Conservation (phyloP, 2,888 invertebrate genomes). For the Ochropleura leucogaster region DNA sequence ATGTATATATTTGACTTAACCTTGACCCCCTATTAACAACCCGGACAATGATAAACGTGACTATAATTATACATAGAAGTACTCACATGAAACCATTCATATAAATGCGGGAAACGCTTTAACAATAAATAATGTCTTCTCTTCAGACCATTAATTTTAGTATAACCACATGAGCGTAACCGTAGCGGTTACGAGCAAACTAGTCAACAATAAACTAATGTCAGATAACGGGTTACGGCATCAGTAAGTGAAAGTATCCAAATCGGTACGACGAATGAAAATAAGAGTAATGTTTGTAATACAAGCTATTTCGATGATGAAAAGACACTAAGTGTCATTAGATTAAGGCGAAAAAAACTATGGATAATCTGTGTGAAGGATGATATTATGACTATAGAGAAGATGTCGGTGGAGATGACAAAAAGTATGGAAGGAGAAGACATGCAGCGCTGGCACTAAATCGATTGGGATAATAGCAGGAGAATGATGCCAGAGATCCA, state of each 20-base stretch:
- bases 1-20: neutral
- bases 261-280: slow-evolving; percentile 48
- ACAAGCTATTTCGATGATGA: neutral
- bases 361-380: neutral
- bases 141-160: neutral
- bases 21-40: neutral
- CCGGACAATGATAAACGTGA: neutral
- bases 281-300: slow-evolving; percentile 44
- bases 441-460: neutral
- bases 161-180: neutral
- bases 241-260: slow-evolving; percentile 53
- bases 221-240: slow-evolving; percentile 47
- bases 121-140: neutral
- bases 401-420: neutral
- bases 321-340: neutral
- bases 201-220: slow-evolving; percentile 32
- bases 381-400: neutral
- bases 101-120: neutral
- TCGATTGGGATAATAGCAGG: neutral
- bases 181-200: slow-evolving; percentile 7
- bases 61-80: too few species aligned
- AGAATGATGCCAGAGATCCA: neutral
- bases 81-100: neutral
- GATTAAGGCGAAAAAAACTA: neutral
- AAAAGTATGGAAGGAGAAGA: neutral